phyloP scores from a whole-genome alignment of 2,888 invertebrate genomes.

The Limnephilus lunatus region DNA sequence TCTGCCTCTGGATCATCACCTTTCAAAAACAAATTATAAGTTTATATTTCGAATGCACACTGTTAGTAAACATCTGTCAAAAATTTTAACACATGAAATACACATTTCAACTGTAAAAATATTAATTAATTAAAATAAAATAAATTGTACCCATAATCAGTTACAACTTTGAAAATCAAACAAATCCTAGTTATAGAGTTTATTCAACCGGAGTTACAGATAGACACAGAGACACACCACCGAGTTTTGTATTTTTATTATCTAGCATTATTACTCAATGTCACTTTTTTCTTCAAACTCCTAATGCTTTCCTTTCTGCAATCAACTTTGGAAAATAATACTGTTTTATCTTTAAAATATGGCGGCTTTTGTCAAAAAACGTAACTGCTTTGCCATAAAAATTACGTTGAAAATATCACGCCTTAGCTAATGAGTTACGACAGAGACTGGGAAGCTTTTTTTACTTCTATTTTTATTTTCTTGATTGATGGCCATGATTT shows the following conservation, averaged over 20 bases:
- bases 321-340: neutral
- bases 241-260: neutral
- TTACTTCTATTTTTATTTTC: neutral
- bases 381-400: neutral
- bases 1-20: too few relatives aligned
- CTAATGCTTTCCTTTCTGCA: neutral
- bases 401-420: neutral
- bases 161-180: too few relatives aligned
- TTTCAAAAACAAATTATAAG: too few relatives aligned
- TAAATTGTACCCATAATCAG: too few relatives aligned
- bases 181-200: too few relatives aligned
- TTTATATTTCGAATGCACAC: too few relatives aligned
- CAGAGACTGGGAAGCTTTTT: neutral
- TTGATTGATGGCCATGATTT: neutral
- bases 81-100: too few relatives aligned
- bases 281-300: neutral
- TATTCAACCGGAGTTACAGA: too few relatives aligned
- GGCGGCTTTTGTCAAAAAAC: neutral
- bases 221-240: too few relatives aligned
- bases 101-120: too few relatives aligned
- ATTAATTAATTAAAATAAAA: too few relatives aligned
- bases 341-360: neutral
- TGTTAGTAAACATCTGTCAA: too few relatives aligned
- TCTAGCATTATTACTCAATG: neutral
- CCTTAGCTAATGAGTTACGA: neutral